phyloP scores from a whole-genome alignment of 2,113 vertebrate genomes.

The Clinocottus analis region DNA sequence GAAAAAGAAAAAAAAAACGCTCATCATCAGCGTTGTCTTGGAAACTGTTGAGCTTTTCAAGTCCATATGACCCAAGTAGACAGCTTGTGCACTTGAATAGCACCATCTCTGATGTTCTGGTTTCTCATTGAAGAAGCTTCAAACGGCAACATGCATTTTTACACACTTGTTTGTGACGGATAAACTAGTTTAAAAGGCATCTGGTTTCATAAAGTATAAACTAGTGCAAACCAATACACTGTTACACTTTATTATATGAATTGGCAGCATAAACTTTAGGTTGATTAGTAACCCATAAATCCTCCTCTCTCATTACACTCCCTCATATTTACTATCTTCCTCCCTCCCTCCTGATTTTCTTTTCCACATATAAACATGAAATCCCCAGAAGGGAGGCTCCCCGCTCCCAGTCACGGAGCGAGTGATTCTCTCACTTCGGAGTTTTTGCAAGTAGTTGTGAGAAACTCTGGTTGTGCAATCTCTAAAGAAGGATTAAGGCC shows the following conservation, averaged over 20 bases:
- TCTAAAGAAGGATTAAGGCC: constrained; percentile 74
- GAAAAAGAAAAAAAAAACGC: no score
- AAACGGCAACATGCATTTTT: constrained; percentile 26
- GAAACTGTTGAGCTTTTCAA: constrained; percentile 61
- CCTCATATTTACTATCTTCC: constrained; percentile 13
- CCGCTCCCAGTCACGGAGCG: constrained; percentile 23
- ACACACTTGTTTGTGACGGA: constrained; percentile 9
- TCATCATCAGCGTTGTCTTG: constrained; percentile 63
- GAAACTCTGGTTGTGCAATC: constrained; percentile 72
- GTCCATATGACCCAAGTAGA: constrained; percentile 55
- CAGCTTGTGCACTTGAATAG: constrained; percentile 16
- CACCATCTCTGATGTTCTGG: not conserved
- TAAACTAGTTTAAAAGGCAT: constrained; percentile 3
- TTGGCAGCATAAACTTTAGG: constrained; percentile 38
- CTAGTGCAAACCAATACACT: not conserved
- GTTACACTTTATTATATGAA: constrained; percentile 29
- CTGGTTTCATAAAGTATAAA: constrained; percentile 13
- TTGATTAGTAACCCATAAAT: constrained; percentile 25
- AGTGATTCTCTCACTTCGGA: constrained; percentile 46
- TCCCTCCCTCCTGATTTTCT: constrained; percentile 28
- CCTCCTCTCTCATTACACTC: constrained; percentile 33
- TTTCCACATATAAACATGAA: constrained; percentile 56
- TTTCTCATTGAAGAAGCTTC: constrained; percentile 21
- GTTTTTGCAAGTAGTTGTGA: constrained; percentile 58
- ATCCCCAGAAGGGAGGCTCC: constrained; percentile 55